These are phyloP conservation scores for Heliconius congener DNA, from an alignment of 1,140 invertebrate genomes.

Conservation along the genomic window DNA sequence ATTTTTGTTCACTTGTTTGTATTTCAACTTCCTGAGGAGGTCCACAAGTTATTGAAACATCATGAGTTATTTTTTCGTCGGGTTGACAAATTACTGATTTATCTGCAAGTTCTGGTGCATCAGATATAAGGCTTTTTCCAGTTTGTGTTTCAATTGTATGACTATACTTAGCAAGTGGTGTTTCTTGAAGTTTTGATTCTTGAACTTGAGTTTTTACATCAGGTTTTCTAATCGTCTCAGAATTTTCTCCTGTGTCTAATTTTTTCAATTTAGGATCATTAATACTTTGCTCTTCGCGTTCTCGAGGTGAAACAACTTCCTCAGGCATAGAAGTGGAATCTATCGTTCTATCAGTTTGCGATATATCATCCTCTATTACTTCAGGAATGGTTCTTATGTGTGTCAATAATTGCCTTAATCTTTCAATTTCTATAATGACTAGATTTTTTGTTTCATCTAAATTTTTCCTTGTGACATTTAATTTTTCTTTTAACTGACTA, in stretches of 20 bases:
- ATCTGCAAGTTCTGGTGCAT: conserved; percentile 58
- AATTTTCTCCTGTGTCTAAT: conserved; percentile 21
- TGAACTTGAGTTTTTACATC: conserved; percentile 38
- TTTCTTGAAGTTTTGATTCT: conserved; percentile 41
- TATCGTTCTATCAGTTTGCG: conserved; percentile 82
- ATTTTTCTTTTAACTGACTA: conserved; percentile 82
- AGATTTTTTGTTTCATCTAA: conserved; percentile 82
- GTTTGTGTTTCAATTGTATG: conserved; percentile 82
- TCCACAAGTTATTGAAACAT: conserved; percentile 78
- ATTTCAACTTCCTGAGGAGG: conserved; percentile 82
- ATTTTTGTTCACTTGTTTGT: conserved; percentile 82
- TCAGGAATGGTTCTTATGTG: conserved; percentile 67
- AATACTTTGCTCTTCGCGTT: conserved; percentile 32
- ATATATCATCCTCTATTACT: conserved; percentile 72
- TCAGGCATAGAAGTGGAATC: conserved; percentile 84
- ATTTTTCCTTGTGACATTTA: conserved; percentile 80
- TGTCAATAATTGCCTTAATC: conserved; percentile 74
- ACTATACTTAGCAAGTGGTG: conserved; percentile 36
- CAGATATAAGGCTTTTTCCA: conserved; percentile 79
- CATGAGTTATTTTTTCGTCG: conserved; percentile 61
- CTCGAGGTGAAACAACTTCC: conserved; percentile 77
- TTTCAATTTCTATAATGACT: conserved; percentile 82
- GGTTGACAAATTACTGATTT: conserved; percentile 73
- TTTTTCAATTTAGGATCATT: conserved; percentile 11
- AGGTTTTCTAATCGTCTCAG: conserved; percentile 16